phyloP scores from a whole-genome alignment of 2,113 vertebrate genomes.

The Alligator mississippiensis region DNA sequence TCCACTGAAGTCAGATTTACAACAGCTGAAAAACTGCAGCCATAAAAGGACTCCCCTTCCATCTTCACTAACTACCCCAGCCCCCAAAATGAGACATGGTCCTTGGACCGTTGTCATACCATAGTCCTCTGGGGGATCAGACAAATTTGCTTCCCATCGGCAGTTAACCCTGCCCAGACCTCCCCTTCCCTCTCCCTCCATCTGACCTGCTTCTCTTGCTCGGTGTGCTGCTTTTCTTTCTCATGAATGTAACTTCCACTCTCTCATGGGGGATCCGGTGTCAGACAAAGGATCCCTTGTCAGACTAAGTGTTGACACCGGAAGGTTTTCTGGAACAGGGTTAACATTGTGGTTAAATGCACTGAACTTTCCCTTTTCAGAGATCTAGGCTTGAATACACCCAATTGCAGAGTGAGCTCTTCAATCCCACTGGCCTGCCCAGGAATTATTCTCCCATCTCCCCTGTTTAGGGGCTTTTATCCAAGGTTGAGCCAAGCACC shows the following conservation, averaged over 20 bases:
- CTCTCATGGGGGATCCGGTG: fast-evolving
- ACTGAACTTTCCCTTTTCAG: background rate
- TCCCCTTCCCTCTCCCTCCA: background rate
- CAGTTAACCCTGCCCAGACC: background rate
- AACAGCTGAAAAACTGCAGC: background rate
- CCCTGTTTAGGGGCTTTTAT: background rate
- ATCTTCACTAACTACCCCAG: background rate
- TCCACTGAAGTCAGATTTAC: background rate
- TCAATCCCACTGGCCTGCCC: background rate
- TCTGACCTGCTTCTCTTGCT: no score
- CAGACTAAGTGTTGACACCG: background rate
- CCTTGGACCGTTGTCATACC: background rate
- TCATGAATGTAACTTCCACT: background rate
- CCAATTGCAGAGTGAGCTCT: background rate
- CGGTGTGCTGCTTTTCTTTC: background rate
- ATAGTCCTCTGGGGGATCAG: fast-evolving
- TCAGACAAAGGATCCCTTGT: background rate
- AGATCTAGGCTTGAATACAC: background rate
- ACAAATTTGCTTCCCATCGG: background rate
- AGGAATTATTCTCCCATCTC: background rate
- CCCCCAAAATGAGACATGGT: background rate
- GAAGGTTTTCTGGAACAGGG: background rate
- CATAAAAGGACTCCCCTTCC: background rate
- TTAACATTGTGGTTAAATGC: background rate
- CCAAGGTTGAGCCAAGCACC: fast-evolving